A percentile compares a stretch with the other conserved stretches of the same genome.
phyloP scores from a whole-genome alignment of 1,140 invertebrate genomes.

The Cydia strobilella region DNA sequence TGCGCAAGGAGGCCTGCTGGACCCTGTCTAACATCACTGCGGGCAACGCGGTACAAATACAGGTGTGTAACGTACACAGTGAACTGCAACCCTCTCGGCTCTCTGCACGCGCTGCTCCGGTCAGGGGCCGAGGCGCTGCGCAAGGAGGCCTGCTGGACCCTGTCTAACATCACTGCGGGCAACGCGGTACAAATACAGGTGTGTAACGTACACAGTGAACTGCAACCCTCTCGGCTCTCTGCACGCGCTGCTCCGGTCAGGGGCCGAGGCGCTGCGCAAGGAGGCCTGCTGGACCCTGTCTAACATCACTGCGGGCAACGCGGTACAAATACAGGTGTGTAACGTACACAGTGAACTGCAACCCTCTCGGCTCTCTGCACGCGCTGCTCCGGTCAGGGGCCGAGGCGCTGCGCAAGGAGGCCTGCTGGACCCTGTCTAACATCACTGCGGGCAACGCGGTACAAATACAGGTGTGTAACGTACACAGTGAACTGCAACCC shows the following conservation, averaged over 20 bases:
- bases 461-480: constrained; percentile 93
- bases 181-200: constrained; percentile 96
- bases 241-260: constrained; percentile 88
- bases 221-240: constrained; percentile 94
- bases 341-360: constrained; percentile 97
- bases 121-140: constrained; percentile 92
- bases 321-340: constrained; percentile 92
- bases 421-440: constrained; percentile 99
- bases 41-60: constrained; percentile 96
- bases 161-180: constrained; percentile 98
- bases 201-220: constrained; percentile 94
- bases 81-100: constrained; percentile 94
- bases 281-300: constrained; percentile 99
- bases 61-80: constrained; percentile 93
- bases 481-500: constrained; percentile 97
- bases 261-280: constrained; percentile 94
- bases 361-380: constrained; percentile 91
- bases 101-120: constrained; percentile 89
- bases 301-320: constrained; percentile 98
- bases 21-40: constrained; percentile 99
- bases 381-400: constrained; percentile 89
- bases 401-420: constrained; percentile 96
- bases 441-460: constrained; percentile 97
- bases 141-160: constrained; percentile 99
- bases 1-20: constrained; percentile 99